These are phyloP conservation scores for Luscinia megarhynchos DNA, from an alignment of 2,797 vertebrate species.

Conservation along the genomic window DNA sequence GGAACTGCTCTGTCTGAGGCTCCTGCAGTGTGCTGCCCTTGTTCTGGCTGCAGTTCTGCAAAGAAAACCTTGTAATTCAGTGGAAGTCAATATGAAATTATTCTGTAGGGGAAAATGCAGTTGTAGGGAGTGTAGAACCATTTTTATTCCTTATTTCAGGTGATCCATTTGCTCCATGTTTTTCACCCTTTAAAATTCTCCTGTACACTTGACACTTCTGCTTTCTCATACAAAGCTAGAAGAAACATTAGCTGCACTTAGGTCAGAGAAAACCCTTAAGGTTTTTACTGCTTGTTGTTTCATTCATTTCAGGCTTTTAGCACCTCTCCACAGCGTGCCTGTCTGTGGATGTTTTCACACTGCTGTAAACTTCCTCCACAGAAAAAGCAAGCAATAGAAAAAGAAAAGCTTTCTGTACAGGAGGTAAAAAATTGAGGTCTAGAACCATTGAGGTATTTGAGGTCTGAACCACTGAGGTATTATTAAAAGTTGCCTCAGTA, in stretches of 20 bases:
- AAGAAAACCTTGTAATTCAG: not conserved
- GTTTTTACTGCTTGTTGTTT: not conserved
- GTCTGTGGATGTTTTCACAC: not conserved
- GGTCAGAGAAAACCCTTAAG: not conserved
- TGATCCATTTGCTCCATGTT: not conserved
- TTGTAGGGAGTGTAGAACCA: not conserved
- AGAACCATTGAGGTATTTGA: not conserved
- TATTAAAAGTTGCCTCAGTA: not conserved
- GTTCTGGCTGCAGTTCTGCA: not conserved
- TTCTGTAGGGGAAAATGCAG: fast-evolving
- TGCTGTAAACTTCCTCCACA: not conserved
- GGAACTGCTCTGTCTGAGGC: not conserved
- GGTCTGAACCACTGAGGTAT: too few relatives aligned
- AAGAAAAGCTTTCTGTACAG: not conserved
- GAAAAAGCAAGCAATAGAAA: not conserved
- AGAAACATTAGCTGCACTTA: not conserved
- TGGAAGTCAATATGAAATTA: not conserved
- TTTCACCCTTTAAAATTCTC: not conserved
- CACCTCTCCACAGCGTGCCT: not conserved
- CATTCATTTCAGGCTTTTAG: not conserved
- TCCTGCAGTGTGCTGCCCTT: not conserved
- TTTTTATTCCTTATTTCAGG: not conserved
- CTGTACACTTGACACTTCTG: not conserved
- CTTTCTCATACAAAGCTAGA: not conserved
- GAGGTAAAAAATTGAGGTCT: not conserved